phyloP scores from a whole-genome alignment of 2,113 vertebrate species.

The Dascyllus trimaculatus region DNA sequence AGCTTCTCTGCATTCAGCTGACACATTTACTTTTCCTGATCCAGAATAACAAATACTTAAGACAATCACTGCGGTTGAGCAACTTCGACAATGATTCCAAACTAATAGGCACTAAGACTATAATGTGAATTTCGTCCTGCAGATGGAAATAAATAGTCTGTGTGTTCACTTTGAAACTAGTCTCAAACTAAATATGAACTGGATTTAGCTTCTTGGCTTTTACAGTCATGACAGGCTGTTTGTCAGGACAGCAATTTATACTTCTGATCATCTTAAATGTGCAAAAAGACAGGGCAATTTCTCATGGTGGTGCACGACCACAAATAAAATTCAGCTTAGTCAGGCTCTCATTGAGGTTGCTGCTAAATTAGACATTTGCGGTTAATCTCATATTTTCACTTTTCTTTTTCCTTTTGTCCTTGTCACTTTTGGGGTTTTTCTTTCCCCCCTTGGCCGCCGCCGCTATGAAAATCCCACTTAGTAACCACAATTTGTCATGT shows the following conservation, averaged over 20 bases:
- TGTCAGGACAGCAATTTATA: neutral
- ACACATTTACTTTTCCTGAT: neutral
- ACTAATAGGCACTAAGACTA: neutral
- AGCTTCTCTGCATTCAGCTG: constrained; percentile 13
- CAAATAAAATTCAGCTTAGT: constrained; percentile 2
- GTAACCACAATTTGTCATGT: constrained; percentile 50
- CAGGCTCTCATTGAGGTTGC: constrained; percentile 12
- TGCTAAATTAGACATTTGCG: neutral
- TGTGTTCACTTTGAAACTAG: neutral
- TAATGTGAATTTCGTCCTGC: neutral
- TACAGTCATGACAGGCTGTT: neutral
- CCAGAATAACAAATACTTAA: neutral
- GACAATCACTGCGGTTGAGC: neutral
- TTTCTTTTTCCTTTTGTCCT: neutral
- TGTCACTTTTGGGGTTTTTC: neutral
- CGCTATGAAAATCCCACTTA: constrained; percentile 30
- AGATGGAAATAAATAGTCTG: neutral
- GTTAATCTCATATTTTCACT: constrained; percentile 35
- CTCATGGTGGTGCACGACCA: neutral
- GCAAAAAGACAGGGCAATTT: neutral
- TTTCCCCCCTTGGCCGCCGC: neutral
- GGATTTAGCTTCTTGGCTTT: neutral
- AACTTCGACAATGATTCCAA: neutral
- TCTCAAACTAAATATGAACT: neutral
- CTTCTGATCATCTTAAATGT: constrained; percentile 1